Evolutionary conservation across 2,797 vertebrate genomes (phyloP).

Genomic region (Sebastes baramenuke): DNA sequence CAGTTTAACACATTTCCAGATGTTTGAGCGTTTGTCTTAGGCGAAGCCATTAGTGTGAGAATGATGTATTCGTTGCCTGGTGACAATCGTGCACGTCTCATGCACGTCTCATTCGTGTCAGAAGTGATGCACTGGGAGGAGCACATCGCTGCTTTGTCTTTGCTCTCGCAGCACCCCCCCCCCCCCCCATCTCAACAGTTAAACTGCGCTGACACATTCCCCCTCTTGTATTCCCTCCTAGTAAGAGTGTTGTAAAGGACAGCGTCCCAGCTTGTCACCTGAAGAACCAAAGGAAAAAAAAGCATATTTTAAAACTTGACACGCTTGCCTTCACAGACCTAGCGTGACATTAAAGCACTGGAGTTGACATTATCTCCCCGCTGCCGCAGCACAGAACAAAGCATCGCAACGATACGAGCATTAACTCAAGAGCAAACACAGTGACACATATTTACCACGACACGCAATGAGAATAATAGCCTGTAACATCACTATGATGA

Average conservation of each 20-base stretch:
- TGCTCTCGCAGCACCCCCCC: slow-evolving; percentile 13
- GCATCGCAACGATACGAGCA: slow-evolving; percentile 39
- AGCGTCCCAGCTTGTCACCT: slow-evolving; percentile 67
- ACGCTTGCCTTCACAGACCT: slow-evolving; percentile 62
- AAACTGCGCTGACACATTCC: slow-evolving; percentile 51
- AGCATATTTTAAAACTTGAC: slow-evolving; percentile 65
- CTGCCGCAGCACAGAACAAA: slow-evolving; percentile 53
- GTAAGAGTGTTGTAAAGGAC: slow-evolving; percentile 61
- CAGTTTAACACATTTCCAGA: slow-evolving; percentile 26
- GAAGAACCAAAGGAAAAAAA: slow-evolving; percentile 63
- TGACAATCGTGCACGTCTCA: slow-evolving; percentile 46
- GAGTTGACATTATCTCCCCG: slow-evolving; percentile 73
- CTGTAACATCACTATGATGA: slow-evolving; percentile 4
- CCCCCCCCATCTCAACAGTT: slow-evolving; percentile 26
- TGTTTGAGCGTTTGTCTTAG: slow-evolving; percentile 40
- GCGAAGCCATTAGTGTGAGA: slow-evolving; percentile 36
- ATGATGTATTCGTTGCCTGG: slow-evolving; percentile 43
- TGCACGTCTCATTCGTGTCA: slow-evolving; percentile 44
- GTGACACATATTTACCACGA: slow-evolving; percentile 35
- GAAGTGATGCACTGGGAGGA: slow-evolving; percentile 54
- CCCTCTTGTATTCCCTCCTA: slow-evolving; percentile 48
- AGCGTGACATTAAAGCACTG: slow-evolving; percentile 67
- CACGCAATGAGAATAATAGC: slow-evolving; percentile 22
- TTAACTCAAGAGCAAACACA: slow-evolving; percentile 53
- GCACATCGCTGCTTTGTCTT: slow-evolving; percentile 44